Evolutionary conservation across 2,797 vertebrate genomes (phyloP).

Genomic region (Crenuchus spilurus): DNA sequence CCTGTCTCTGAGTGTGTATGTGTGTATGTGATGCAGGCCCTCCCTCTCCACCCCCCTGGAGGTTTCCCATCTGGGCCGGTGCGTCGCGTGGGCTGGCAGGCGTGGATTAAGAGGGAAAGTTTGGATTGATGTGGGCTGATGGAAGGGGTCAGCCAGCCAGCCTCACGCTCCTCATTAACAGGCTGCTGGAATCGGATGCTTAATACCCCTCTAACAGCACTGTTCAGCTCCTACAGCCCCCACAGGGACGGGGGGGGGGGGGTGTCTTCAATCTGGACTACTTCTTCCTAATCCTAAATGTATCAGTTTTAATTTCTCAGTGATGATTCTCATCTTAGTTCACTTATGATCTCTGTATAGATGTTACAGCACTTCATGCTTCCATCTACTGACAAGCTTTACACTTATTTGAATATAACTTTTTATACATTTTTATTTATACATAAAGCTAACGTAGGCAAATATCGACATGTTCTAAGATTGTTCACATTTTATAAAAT

Average conservation of each 20-base stretch:
- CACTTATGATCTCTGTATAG: too few relatives aligned
- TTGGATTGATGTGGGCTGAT: conserved; percentile 61
- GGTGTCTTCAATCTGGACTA: not conserved
- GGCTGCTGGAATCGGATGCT: not conserved
- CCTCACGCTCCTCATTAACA: conserved; percentile 34
- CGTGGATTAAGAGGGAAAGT: conserved; percentile 56
- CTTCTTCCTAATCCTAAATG: too few relatives aligned
- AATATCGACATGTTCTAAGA: too few relatives aligned
- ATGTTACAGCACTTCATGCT: too few relatives aligned
- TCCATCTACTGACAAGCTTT: too few relatives aligned
- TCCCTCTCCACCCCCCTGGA: conserved; percentile 18
- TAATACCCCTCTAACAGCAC: not conserved
- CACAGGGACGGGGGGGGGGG: too few relatives aligned
- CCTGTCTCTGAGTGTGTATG: conserved; percentile 7
- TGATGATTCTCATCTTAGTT: too few relatives aligned
- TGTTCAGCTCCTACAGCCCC: not conserved
- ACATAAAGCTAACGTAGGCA: too few relatives aligned
- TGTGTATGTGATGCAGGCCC: conserved; percentile 14
- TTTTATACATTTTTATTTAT: too few relatives aligned
- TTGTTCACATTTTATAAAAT: too few relatives aligned
- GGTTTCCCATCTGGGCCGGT: conserved; percentile 28
- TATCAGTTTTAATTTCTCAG: too few relatives aligned
- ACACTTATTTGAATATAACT: too few relatives aligned
- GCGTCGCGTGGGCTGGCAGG: conserved; percentile 5
- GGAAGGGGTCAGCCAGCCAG: conserved; percentile 39